Conservation (phyloP, 2,888 invertebrate species). For the Xestoiulus laeticollis region DNA sequence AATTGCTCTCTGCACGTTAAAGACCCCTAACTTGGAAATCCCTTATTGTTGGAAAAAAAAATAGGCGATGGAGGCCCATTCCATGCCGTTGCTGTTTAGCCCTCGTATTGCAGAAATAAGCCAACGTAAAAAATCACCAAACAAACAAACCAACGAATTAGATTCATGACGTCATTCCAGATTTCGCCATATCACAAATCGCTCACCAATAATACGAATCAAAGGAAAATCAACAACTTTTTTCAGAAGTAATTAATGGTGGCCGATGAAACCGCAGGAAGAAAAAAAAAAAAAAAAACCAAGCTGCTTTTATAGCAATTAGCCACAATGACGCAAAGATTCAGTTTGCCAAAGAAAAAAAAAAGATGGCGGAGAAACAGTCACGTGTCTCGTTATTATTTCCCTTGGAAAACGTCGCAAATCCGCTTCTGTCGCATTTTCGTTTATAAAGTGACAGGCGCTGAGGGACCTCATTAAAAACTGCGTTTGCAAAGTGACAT, state of each 20-base stretch:
- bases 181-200: background rate
- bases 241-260: background rate
- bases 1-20: too few species aligned
- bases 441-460: slow-evolving; percentile 13
- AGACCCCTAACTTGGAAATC: too few species aligned
- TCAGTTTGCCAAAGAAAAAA: background rate
- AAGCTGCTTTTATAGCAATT: background rate
- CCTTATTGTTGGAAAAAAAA: too few species aligned
- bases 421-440: background rate
- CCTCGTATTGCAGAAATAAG: too few species aligned
- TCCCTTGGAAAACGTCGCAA: background rate
- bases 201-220: background rate
- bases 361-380: background rate
- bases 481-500: slow-evolving; percentile 6
- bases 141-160: background rate
- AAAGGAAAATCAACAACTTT: background rate
- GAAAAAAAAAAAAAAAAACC: too few species aligned
- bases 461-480: slow-evolving; percentile 37
- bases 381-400: background rate
- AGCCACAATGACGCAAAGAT: background rate
- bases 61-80: too few species aligned
- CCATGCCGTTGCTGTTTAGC: too few species aligned
- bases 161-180: background rate
- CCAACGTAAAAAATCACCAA: too few species aligned
- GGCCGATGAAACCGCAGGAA: slow-evolving; percentile 32